phyloP scores from a whole-genome alignment of 2,113 vertebrate genomes.

The chimpanzee (Pan troglodytes) region DNA sequence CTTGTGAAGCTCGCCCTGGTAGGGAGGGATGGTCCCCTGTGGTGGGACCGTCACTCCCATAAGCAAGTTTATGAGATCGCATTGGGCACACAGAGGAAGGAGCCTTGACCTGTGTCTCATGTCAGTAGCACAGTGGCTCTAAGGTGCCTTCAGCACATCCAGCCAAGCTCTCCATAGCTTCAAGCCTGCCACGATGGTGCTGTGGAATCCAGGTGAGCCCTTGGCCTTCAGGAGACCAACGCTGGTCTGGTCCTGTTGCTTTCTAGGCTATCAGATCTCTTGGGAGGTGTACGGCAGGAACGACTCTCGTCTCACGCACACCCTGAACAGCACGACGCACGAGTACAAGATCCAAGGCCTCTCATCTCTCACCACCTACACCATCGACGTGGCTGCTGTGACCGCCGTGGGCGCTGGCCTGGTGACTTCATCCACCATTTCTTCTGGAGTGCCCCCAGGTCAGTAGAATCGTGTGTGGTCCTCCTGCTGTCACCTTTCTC shows the following conservation, averaged over 20 bases:
- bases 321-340: slow-evolving; percentile 88
- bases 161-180: fast-evolving
- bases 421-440: slow-evolving; percentile 92
- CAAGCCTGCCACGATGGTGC: fast-evolving
- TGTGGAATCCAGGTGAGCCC: fast-evolving
- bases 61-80: too few species aligned
- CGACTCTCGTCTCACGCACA: slow-evolving; percentile 84
- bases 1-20: fast-evolving
- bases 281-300: slow-evolving; percentile 92
- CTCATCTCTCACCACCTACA: slow-evolving; percentile 93
- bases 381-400: slow-evolving; percentile 91
- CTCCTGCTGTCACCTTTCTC: background rate
- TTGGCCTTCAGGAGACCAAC: fast-evolving
- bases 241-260: background rate
- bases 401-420: slow-evolving; percentile 89
- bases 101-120: fast-evolving
- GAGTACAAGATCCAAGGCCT: slow-evolving; percentile 93
- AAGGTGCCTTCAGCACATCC: fast-evolving
- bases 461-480: background rate
- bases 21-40: background rate
- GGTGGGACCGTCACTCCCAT: background rate
- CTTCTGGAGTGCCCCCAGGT: slow-evolving; percentile 98
- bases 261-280: slow-evolving; percentile 91
- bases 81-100: too few species aligned
- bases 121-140: fast-evolving